These are phyloP conservation scores for Pachyrhynchus sulphureomaculatus DNA, from an alignment of 1,140 invertebrate species.

Conservation along the genomic window DNA sequence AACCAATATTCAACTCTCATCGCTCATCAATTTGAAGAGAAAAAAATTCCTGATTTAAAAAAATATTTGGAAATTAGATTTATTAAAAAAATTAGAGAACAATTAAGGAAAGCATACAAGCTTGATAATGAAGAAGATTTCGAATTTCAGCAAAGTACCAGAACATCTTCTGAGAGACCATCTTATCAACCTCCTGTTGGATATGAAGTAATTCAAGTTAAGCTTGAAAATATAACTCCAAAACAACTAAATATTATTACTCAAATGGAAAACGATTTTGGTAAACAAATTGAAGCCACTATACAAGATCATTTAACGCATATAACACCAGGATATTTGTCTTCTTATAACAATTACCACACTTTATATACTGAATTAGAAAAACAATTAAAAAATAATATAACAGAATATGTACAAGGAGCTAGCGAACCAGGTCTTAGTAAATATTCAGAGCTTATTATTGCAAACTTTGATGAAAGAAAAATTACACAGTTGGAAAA, in stretches of 20 bases:
- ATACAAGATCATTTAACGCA: too few relatives aligned
- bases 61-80: constrained; percentile 18
- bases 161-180: too few relatives aligned
- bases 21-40: constrained; percentile 6
- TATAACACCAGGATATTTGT: too few relatives aligned
- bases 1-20: constrained; percentile 6
- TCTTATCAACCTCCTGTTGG: too few relatives aligned
- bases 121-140: neutral
- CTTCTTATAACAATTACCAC: neutral
- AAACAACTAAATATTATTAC: too few relatives aligned
- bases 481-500: too few relatives aligned
- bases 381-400: constrained; percentile 1
- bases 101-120: too few relatives aligned
- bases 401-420: constrained; percentile 5
- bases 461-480: too few relatives aligned
- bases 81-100: constrained; percentile 1
- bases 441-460: neutral
- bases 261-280: too few relatives aligned
- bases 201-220: too few relatives aligned
- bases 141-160: neutral
- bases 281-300: too few relatives aligned
- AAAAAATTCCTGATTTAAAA: constrained; percentile 10
- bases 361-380: constrained; percentile 4
- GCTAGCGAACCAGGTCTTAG: neutral
- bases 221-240: too few relatives aligned